Conservation (phyloP, 2,797 vertebrate species). For the Mycteria americana region DNA sequence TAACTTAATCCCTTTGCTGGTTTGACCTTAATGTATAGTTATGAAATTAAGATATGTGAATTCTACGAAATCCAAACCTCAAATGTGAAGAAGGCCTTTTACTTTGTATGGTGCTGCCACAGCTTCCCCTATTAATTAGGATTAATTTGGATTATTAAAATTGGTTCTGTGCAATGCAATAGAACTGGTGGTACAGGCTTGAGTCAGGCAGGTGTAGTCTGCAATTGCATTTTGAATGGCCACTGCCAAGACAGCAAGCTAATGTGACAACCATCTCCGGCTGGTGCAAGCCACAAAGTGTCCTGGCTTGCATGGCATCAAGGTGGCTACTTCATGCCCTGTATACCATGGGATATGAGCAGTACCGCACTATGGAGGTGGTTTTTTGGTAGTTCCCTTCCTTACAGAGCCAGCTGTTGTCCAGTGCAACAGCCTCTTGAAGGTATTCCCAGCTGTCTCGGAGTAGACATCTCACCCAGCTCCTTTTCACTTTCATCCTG, state of each 20-base stretch:
- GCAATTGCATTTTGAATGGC: not conserved
- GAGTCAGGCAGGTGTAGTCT: not conserved
- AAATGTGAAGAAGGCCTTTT: not conserved
- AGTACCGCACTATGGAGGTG: not conserved
- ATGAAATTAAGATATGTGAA: not conserved
- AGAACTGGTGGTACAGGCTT: slow-evolving; percentile 12
- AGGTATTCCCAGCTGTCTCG: not conserved
- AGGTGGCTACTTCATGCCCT: not conserved
- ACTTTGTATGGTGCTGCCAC: not conserved
- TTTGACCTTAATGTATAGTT: not conserved
- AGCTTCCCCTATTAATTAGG: slow-evolving; percentile 19
- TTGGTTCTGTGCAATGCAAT: slow-evolving; percentile 2
- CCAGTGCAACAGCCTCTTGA: not conserved
- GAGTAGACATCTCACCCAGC: not conserved
- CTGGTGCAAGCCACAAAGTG: not conserved
- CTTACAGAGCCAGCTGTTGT: not conserved
- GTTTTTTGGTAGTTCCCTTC: not conserved
- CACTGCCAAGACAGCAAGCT: not conserved
- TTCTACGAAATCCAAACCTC: not conserved
- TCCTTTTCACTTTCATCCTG: not conserved
- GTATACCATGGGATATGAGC: not conserved
- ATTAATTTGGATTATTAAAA: slow-evolving; percentile 22
- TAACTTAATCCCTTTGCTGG: not conserved
- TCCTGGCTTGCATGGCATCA: not conserved
- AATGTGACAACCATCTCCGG: not conserved